Evolutionary conservation across 1,140 invertebrate species (phyloP).

Genomic region (Drosophila micromelanica): DNA sequence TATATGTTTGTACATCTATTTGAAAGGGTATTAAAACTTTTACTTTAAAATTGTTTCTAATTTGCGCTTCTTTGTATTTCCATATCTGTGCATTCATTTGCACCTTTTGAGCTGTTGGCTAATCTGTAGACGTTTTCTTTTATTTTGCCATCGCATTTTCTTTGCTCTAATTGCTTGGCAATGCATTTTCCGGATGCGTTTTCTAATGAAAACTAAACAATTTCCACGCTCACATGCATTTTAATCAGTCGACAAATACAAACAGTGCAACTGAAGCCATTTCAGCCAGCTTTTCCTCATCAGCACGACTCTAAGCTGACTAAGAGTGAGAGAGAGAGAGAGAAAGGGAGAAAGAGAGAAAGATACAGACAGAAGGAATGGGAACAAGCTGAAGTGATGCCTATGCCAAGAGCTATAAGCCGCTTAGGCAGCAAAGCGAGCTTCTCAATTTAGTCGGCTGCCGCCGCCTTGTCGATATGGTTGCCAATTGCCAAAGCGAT

Average conservation of each 20-base stretch:
- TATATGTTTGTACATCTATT: too few relatives aligned
- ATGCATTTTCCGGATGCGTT: slow-evolving; percentile 13
- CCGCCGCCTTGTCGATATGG: slow-evolving; percentile 22
- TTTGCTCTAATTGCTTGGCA: slow-evolving; percentile 27
- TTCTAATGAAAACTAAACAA: slow-evolving; percentile 45
- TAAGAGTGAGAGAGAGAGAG: not conserved
- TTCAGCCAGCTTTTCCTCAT: slow-evolving; percentile 1
- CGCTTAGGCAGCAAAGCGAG: slow-evolving; percentile 24
- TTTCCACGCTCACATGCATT: slow-evolving; percentile 34
- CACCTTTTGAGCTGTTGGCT: slow-evolving; percentile 18
- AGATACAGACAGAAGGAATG: not conserved
- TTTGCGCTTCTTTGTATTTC: not conserved
- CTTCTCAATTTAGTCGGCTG: slow-evolving; percentile 1
- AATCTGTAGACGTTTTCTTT: slow-evolving; percentile 16
- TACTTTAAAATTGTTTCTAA: not conserved
- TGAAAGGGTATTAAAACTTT: not conserved
- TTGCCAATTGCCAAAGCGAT: slow-evolving; percentile 58
- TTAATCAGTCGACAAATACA: slow-evolving; percentile 32
- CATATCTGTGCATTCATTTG: slow-evolving; percentile 12
- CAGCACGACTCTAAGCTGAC: not conserved
- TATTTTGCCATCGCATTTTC: slow-evolving; percentile 10
- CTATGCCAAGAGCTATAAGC: slow-evolving; percentile 22
- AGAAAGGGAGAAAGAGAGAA: not conserved
- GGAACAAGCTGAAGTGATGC: not conserved
- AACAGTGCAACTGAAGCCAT: slow-evolving; percentile 25